Base-by-base conservation (phyloP, 2,797 vertebrate species). In the Alosa sapidissima region DNA sequence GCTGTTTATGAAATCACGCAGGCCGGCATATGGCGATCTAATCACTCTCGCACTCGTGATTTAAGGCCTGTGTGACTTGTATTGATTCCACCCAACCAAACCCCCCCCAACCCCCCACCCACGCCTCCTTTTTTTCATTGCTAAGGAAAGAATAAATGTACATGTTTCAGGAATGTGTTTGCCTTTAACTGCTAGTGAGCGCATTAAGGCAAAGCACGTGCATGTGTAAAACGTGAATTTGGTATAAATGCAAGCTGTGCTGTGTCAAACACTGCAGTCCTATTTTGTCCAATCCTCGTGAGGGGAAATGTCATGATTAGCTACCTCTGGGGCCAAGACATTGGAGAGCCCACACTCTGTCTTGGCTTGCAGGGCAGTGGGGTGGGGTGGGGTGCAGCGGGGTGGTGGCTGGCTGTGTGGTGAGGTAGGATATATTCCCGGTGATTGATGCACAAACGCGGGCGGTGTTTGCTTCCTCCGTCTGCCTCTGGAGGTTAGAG, bases 371-470 rank as follows among this genome's bases (percentile, higher is more conserved):
- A 45, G 10, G 68, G 13, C 2, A 78, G 65, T 54, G 19, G 86
- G 51, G 72, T 84, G 81, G 36, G 33, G 65, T 68, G 62, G 1
- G 9, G n/a, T 62, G n/a, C 24, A 16, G 21, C 5, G 21, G 58
- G 21, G 58, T 62, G 58, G 62, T 68, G 24, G 28, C n/a, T 68
- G 62, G 28, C 2, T 68, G 62, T 68, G 86, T 68, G 55, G 11
- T 72, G 62, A 14, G 54, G 78, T 60, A n/a, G 11, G 78, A 81
- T 75, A 68, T 84, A 83, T 84, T 49, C 36, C 41, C 21, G 81
- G 68, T 84, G 86, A 87, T 82, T 83, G 86, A 89, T 85, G 82
- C 82, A 84, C 83, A 86, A 87, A 87, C 82, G 86, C 58, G 24
- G 81, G 49, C 81, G 51, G 75, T 85, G 85, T 86, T 87, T 87